These are phyloP conservation scores for Tipula confusa DNA, from an alignment of 2,888 invertebrate species.

Conservation along the genomic window DNA sequence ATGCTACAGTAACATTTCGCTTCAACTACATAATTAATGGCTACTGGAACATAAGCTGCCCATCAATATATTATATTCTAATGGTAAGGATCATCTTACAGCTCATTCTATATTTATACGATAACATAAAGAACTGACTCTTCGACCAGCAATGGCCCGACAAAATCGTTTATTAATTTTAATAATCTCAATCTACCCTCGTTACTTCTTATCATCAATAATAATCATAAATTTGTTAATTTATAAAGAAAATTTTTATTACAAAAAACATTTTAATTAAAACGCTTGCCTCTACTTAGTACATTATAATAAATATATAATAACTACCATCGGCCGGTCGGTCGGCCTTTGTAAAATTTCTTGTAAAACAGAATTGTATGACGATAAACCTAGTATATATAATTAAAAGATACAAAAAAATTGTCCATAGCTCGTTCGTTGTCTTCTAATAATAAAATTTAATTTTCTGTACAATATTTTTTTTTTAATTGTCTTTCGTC, in stretches of 20 bases:
- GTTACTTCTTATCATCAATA: neutral
- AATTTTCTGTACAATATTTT: neutral
- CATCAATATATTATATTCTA: too few species aligned
- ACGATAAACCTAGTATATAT: neutral
- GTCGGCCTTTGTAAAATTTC: neutral
- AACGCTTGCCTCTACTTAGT: neutral
- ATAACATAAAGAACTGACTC: too few species aligned
- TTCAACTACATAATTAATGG: too few species aligned
- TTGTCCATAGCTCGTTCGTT: neutral
- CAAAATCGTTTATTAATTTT: too few species aligned
- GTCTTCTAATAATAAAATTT: neutral
- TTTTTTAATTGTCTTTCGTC: constrained; percentile 4
- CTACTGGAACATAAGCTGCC: too few species aligned
- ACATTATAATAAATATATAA: neutral
- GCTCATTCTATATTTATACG: too few species aligned
- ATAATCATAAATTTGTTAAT: neutral
- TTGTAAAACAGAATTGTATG: neutral
- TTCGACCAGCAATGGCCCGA: too few species aligned
- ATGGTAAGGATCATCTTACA: too few species aligned
- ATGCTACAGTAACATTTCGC: too few species aligned
- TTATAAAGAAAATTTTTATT: neutral
- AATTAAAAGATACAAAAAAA: neutral
- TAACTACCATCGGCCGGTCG: neutral
- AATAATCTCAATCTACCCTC: neutral
- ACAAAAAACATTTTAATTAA: neutral